Evolutionary conservation across 2,888 invertebrate species (phyloP).

Genomic region (Parnassius orleans): DNA sequence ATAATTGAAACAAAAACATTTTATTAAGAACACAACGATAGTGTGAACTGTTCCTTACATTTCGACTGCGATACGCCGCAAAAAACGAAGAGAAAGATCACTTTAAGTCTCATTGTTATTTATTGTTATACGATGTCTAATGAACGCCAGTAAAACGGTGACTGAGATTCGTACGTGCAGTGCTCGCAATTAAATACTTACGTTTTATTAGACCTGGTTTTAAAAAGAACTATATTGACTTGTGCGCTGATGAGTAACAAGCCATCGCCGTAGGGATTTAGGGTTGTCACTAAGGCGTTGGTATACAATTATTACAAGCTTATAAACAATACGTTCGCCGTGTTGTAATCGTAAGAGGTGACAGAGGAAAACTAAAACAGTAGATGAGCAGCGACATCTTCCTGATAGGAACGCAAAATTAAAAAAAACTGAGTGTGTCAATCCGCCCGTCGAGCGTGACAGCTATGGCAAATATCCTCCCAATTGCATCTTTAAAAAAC

Average conservation of each 20-base stretch:
- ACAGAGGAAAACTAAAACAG: too few relatives aligned
- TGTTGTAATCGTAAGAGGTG: too few relatives aligned
- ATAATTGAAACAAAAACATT: background rate
- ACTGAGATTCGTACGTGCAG: slow-evolving; percentile 30
- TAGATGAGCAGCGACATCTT: too few relatives aligned
- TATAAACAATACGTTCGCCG: too few relatives aligned
- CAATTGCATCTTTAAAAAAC: too few relatives aligned
- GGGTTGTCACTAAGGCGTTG: background rate
- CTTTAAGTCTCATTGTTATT: slow-evolving; percentile 48
- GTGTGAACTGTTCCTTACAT: slow-evolving; percentile 37
- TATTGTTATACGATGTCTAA: slow-evolving; percentile 12
- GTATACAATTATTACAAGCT: too few relatives aligned
- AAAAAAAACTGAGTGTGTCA: too few relatives aligned
- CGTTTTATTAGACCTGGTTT: slow-evolving; percentile 17
- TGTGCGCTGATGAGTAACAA: slow-evolving; percentile 3
- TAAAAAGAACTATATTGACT: background rate
- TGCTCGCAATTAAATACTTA: slow-evolving; percentile 23
- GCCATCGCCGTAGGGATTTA: background rate
- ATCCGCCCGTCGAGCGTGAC: too few relatives aligned
- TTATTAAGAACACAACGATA: background rate
- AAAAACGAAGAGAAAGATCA: slow-evolving; percentile 45
- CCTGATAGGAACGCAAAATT: too few relatives aligned
- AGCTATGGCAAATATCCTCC: too few relatives aligned
- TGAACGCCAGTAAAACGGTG: slow-evolving; percentile 27
- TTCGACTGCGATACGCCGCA: slow-evolving; percentile 38